Evolutionary conservation across 2,888 invertebrate genomes (phyloP).

Genomic region (Tillus elongatus): DNA sequence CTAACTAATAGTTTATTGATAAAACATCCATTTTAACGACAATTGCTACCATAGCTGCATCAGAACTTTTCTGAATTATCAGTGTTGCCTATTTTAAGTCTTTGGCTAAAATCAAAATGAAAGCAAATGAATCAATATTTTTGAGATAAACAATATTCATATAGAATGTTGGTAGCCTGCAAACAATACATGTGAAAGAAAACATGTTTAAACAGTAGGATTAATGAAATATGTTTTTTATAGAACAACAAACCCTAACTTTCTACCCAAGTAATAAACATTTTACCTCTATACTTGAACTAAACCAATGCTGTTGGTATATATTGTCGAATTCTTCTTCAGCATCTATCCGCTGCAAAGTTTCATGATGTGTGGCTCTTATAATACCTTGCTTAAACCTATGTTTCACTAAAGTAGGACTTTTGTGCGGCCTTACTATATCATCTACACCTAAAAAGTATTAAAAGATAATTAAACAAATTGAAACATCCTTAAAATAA

Average conservation of each 20-base stretch:
- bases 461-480: conserved; percentile 7
- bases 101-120: too few species aligned
- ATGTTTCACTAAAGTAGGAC: conserved; percentile 24
- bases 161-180: neutral
- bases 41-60: too few species aligned
- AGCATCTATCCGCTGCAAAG: conserved; percentile 37
- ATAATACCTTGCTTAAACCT: conserved; percentile 28
- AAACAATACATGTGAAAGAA: too few species aligned
- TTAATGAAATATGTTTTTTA: too few species aligned
- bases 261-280: conserved; percentile 8
- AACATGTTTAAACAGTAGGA: too few species aligned
- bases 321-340: conserved; percentile 32
- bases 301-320: conserved; percentile 41
- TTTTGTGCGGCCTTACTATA: conserved; percentile 25
- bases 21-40: too few species aligned
- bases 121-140: neutral
- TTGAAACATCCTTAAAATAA: conserved; percentile 5
- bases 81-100: too few species aligned
- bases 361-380: conserved; percentile 37
- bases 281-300: conserved; percentile 38
- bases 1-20: too few species aligned
- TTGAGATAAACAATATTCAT: too few species aligned
- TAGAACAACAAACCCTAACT: too few species aligned
- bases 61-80: too few species aligned
- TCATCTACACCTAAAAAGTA: conserved; percentile 34